Evolutionary conservation across 2,113 vertebrate species (phyloP), one percentile per base, ranked within the genome.

Genomic region (Himantopus leucocephalus): DNA sequence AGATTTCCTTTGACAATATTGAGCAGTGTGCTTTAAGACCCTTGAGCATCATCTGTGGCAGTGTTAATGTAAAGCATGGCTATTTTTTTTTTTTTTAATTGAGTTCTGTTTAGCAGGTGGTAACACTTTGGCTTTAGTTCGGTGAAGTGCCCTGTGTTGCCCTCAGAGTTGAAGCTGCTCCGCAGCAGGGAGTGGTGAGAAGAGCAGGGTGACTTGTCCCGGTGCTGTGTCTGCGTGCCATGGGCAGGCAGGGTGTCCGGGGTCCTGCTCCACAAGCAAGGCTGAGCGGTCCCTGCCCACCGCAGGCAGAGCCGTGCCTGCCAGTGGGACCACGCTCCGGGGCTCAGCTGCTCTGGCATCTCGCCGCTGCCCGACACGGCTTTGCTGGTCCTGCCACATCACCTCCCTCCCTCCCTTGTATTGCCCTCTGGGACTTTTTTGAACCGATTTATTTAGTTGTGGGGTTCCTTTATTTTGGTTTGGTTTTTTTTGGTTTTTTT

Each of bases 301-400:
- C 16, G 43, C 43, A 18, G 43, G 48, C 48, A 24, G 48, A 50
- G 48, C 48, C 3, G 23, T 24, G 48, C 48, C 48, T 8, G 41
- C 72, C 0, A 4, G 26, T 29, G 35, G 32, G 50, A 72, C 59
- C 11, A 0, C 16, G 12, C 48, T 48, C 22, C 9, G 48, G 48
- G 48, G 48, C 48, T 48, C 22, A 12, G 48, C 48, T 48, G 48
- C 30, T 53, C n/a, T 22, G 34, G 22, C 48, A 43, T 50, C 74
- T 20, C 1, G 1, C 35, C 7, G 22, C 66, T 72, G 59, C 43
- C 2, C 1, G 23, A 9, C 2, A 1, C 1, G 3, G 48, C 45
- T 92, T 74, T 68, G 30, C 56, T 50, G 63, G 12, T 43, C 27
- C 3, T 26, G 45, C 32, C 52, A 8, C 12, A 7, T 73, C 17